Base-by-base conservation (phyloP, 2,113 vertebrate genomes). In the Silurus glanis region DNA sequence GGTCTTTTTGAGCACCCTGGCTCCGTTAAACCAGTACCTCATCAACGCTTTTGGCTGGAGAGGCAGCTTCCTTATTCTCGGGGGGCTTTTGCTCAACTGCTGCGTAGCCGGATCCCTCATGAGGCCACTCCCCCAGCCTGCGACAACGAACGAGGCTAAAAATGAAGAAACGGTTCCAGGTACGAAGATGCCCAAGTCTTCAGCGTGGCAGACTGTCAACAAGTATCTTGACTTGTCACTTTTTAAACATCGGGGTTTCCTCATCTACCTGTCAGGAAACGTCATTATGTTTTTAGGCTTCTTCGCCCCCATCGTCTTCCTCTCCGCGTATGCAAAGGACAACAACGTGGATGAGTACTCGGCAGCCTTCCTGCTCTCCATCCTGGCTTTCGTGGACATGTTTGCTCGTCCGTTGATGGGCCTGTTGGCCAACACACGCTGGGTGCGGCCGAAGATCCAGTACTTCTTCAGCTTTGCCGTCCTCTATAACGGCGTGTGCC, bases 221-320 rank as follows among this genome's bases (percentile, higher is more conserved):
- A 96, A 92, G 14, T 97, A 97, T 87, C 93, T 99, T 88, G 98
- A 99, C 91, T 89, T 99, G 80, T 94, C 96, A 0, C 98, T 99
- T 59, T 99, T 99, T 91, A 97, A 96, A 89, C 98, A 99, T 83
- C 95, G 98, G 5, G 98, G 98, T 3, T 99, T 99, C 93, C 94
- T 99, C 79, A 98, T 99, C 89, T 99, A 99, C 92, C 93, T 99
- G 64, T 97, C 97, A 12, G 98, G 98, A 79, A 99, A 99, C 37
- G 95, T 97, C 74, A 97, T 99, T 75, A 97, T 99, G 98, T 99
- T 99, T 88, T 47, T 99, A 0, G 98, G 98, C 0, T 98, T 99
- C 92, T 99, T 99, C 0, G 95, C 98, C 23, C 98, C 98, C 0
- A 95, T 99, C 71, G 97, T 99, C 69, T 99, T 99, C 90, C 94